phyloP scores from a whole-genome alignment of 2,113 vertebrate genomes.

The Muscicapa adusta region DNA sequence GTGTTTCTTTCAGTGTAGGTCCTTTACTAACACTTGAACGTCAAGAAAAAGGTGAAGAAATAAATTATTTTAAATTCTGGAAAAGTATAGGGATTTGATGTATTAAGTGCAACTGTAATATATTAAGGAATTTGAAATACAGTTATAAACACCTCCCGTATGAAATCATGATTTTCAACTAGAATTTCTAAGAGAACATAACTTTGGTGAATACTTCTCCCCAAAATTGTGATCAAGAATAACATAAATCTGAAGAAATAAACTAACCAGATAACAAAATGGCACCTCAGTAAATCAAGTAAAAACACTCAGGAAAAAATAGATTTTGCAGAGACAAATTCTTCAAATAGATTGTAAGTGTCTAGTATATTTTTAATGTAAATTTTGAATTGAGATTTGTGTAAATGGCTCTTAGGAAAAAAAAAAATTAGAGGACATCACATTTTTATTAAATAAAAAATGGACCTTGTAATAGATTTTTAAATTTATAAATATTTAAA shows the following conservation, averaged over 20 bases:
- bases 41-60: neutral
- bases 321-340: neutral
- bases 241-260: neutral
- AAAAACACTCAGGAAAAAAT: neutral
- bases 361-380: neutral
- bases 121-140: neutral
- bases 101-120: neutral
- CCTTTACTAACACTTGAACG: neutral
- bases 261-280: neutral
- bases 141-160: neutral
- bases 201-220: neutral
- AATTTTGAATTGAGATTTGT: neutral
- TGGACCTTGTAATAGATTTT: neutral
- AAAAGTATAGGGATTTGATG: neutral
- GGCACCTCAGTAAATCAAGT: neutral
- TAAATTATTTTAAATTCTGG: neutral
- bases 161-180: neutral
- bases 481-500: neutral
- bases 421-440: fast-evolving
- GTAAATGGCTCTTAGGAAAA: neutral
- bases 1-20: neutral
- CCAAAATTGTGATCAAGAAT: neutral
- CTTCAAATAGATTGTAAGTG: neutral
- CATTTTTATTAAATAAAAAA: neutral
- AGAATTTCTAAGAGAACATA: neutral